Conservation (phyloP, 1,140 invertebrate species). For the Bombus confusus region DNA sequence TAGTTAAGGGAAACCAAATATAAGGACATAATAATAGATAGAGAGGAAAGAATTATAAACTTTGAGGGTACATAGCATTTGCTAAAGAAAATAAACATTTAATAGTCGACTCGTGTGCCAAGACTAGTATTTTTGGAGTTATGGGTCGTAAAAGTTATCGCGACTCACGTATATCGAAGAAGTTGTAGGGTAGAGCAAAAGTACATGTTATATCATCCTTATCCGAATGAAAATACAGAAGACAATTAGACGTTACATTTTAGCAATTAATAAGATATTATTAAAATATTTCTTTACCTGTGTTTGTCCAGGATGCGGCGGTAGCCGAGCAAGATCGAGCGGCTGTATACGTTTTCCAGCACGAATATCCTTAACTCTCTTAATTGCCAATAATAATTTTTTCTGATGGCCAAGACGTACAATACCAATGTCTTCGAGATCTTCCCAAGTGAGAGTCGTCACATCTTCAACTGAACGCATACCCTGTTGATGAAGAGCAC, state of each 20-base stretch:
- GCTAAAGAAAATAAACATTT: neutral
- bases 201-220: neutral
- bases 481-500: conserved; percentile 94
- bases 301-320: conserved; percentile 83
- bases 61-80: neutral
- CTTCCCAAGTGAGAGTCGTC: conserved; percentile 98
- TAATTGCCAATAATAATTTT: conserved; percentile 98
- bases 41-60: neutral
- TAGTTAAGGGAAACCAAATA: neutral
- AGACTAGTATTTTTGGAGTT: neutral
- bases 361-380: conserved; percentile 96
- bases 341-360: conserved; percentile 91
- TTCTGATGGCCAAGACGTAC: conserved; percentile 98
- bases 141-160: neutral
- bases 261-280: neutral
- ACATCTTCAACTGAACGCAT: conserved; percentile 96
- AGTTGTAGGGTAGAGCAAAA: neutral
- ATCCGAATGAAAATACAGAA: neutral
- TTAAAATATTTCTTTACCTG: conserved; percentile 71
- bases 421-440: conserved; percentile 99
- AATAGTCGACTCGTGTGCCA: neutral
- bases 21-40: neutral
- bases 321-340: conserved; percentile 84
- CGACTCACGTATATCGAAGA: neutral
- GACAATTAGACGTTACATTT: neutral